Percentiles rank a stretch among this genome's conserved stretches.
These are phyloP conservation scores for Lottia gigantea DNA, from an alignment of 2,888 invertebrate species.

Conservation along the genomic window DNA sequence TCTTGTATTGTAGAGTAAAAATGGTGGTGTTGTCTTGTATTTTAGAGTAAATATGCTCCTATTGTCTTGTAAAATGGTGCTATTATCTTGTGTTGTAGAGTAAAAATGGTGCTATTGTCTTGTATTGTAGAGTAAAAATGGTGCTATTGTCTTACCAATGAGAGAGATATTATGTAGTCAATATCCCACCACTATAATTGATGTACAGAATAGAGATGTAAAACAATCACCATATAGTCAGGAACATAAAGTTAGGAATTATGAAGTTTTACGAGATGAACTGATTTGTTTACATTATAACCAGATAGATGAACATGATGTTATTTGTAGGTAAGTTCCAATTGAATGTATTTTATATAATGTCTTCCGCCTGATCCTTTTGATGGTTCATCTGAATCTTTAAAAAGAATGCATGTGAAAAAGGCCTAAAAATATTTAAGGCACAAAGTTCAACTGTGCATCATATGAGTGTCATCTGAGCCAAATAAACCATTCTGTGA, in stretches of 20 bases:
- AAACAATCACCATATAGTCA: slow-evolving; percentile 48
- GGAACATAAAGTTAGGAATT: slow-evolving; percentile 45
- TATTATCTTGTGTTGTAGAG: too few relatives aligned
- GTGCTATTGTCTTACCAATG: slow-evolving; percentile 35
- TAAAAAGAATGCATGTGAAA: too few relatives aligned
- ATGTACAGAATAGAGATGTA: slow-evolving; percentile 52
- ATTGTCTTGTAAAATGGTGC: too few relatives aligned
- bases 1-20: too few relatives aligned
- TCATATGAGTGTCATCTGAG: too few relatives aligned
- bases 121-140: slow-evolving; percentile 35
- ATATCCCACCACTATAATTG: slow-evolving; percentile 60
- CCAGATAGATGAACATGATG: slow-evolving; percentile 38
- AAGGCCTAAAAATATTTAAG: too few relatives aligned
- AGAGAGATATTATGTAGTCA: slow-evolving; percentile 52
- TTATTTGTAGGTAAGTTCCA: slow-evolving; percentile 38
- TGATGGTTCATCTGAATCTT: too few relatives aligned
- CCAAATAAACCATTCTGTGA: too few relatives aligned
- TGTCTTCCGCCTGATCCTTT: not conserved
- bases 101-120: too few relatives aligned
- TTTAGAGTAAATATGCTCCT: too few relatives aligned
- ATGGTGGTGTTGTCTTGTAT: too few relatives aligned
- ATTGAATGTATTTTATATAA: not conserved
- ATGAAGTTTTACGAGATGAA: slow-evolving; percentile 52
- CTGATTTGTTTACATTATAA: slow-evolving; percentile 53
- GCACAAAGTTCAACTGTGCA: too few relatives aligned